Percentiles rank a stretch among this genome's conserved stretches.
phyloP scores from a whole-genome alignment of 35 echinoderm and acorn worm species.

The Holothuria glaberrima region DNA sequence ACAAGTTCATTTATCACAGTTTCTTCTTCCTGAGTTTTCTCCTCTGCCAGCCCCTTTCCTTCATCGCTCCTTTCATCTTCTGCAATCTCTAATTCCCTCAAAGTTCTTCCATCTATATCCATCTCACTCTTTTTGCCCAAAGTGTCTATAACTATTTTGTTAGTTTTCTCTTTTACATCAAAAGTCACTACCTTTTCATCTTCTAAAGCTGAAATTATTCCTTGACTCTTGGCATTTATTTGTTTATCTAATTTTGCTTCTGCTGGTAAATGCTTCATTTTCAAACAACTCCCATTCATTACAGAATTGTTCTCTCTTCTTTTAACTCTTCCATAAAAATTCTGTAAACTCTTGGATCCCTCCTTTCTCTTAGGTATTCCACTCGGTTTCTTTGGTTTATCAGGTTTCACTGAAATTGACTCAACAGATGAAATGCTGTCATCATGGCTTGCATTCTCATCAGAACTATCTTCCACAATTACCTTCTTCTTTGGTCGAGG shows the following conservation, averaged over 20 bases:
- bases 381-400: neutral
- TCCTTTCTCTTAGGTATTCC: neutral
- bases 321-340: neutral
- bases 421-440: constrained; percentile 1
- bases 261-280: neutral
- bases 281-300: neutral
- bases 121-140: neutral
- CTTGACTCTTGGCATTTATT: neutral
- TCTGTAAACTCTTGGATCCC: neutral
- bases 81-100: neutral
- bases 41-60: neutral
- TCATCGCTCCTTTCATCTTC: neutral
- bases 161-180: too few relatives aligned
- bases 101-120: neutral
- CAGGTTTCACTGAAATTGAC: neutral
- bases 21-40: neutral
- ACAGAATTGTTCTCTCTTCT: neutral
- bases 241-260: neutral
- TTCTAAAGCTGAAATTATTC: too few relatives aligned
- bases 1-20: neutral
- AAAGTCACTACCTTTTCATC: too few relatives aligned
- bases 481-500: neutral
- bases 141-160: too few relatives aligned
- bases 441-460: neutral
- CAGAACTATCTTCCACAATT: neutral